Evolutionary conservation across 2,113 vertebrate species (phyloP).

Genomic region (Pseudorasbora parva): DNA sequence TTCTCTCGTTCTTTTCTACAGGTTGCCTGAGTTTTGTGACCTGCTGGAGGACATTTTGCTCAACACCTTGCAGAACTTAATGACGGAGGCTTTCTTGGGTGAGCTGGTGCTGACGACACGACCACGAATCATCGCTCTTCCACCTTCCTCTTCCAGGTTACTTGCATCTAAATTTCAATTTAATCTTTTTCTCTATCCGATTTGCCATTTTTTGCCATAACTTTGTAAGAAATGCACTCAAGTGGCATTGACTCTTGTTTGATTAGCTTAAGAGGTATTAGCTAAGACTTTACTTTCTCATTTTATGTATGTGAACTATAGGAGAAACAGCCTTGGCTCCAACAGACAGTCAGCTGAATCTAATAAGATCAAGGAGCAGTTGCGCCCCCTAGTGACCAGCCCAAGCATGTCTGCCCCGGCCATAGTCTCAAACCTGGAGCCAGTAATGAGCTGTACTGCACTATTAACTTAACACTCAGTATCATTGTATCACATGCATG

Average conservation of each 20-base stretch:
- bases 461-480: neutral
- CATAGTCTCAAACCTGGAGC: neutral
- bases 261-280: neutral
- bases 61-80: slow-evolving; percentile 87
- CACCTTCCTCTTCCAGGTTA: slow-evolving; percentile 62
- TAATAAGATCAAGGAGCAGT: slow-evolving; percentile 2
- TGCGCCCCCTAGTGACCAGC: neutral
- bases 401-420: neutral
- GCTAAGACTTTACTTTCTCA: neutral
- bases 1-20: slow-evolving; percentile 49
- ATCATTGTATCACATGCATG: slow-evolving; percentile 13
- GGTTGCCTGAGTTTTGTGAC: slow-evolving; percentile 72
- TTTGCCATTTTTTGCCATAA: neutral
- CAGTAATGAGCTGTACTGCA: neutral
- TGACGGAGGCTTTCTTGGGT: slow-evolving; percentile 86
- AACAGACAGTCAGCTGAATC: slow-evolving; percentile 38
- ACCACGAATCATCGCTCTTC: slow-evolving; percentile 76
- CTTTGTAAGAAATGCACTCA: neutral
- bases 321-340: slow-evolving; percentile 42
- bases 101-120: slow-evolving; percentile 83
- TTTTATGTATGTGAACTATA: slow-evolving; percentile 31
- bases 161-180: neutral
- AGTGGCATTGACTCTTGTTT: neutral
- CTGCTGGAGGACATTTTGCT: slow-evolving; percentile 81
- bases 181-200: neutral